Conservation (phyloP, 2,888 invertebrate genomes). For the Synanthedon vespiformis region DNA sequence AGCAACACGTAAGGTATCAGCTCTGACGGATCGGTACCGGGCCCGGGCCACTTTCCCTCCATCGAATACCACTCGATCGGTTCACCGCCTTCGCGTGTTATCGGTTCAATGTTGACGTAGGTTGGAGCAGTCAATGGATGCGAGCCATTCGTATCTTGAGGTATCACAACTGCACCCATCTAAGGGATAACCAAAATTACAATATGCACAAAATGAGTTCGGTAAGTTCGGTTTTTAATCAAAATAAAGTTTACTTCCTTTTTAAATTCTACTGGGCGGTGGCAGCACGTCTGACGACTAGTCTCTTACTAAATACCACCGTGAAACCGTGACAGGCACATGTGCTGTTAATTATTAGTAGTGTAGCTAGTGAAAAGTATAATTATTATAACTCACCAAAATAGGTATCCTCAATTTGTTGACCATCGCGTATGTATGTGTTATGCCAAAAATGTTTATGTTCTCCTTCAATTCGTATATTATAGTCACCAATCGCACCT, state of each 20-base stretch:
- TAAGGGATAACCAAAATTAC: neutral
- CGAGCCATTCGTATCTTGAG: neutral
- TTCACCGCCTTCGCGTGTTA: neutral
- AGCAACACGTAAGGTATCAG: neutral
- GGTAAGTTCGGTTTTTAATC: too few species aligned
- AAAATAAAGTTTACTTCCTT: too few species aligned
- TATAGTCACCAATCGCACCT: constrained; percentile 75
- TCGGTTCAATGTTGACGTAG: neutral
- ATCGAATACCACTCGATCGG: neutral
- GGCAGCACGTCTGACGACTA: too few species aligned
- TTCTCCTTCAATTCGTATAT: constrained; percentile 74
- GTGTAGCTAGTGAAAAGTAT: neutral
- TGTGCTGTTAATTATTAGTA: too few species aligned
- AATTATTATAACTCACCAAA: constrained; percentile 33
- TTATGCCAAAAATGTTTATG: constrained; percentile 74
- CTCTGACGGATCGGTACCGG: neutral
- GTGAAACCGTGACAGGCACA: too few species aligned
- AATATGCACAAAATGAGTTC: too few species aligned
- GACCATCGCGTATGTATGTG: constrained; percentile 73
- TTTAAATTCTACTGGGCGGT: too few species aligned
- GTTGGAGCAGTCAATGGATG: neutral
- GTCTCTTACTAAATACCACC: too few species aligned
- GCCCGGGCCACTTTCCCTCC: neutral
- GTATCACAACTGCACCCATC: neutral
- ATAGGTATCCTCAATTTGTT: constrained; percentile 71